Conservation (phyloP, 2,113 vertebrate species). For the Nanorana parkeri region DNA sequence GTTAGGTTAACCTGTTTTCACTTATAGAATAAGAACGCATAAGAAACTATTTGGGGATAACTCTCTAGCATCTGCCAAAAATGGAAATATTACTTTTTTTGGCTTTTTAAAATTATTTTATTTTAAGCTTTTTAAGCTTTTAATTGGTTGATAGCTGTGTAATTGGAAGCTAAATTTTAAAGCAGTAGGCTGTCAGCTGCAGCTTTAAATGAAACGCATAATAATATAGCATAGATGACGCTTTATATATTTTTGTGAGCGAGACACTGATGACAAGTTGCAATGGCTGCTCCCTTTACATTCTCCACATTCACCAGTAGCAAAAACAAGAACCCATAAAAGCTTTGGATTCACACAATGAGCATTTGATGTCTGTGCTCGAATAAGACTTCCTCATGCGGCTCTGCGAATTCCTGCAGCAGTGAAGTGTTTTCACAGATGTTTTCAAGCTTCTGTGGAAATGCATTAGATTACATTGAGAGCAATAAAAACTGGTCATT, state of each 20-base stretch:
- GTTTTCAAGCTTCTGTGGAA: slow-evolving; percentile 50
- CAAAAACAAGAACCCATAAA: slow-evolving; percentile 16
- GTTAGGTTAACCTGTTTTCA: no score
- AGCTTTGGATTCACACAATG: slow-evolving; percentile 39
- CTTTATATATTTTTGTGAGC: background rate
- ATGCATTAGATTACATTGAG: slow-evolving; percentile 31
- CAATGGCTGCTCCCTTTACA: background rate
- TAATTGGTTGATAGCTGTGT: no score
- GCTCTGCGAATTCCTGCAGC: slow-evolving; percentile 42
- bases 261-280: slow-evolving; percentile 12
- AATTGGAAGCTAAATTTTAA: no score
- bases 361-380: slow-evolving; percentile 46
- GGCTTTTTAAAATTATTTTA: no score
- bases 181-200: background rate
- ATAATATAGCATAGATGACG: background rate
- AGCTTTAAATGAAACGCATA: background rate
- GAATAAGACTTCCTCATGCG: slow-evolving; percentile 42
- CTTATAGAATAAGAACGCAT: no score
- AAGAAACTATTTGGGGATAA: no score
- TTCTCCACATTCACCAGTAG: background rate
- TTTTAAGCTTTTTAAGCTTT: no score
- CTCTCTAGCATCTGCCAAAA: no score
- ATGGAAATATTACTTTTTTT: no score
- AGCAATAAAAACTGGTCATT: slow-evolving; percentile 39
- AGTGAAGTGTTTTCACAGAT: slow-evolving; percentile 55